Conservation (phyloP, 2,113 vertebrate species). For the Rhagologus leucostigma region DNA sequence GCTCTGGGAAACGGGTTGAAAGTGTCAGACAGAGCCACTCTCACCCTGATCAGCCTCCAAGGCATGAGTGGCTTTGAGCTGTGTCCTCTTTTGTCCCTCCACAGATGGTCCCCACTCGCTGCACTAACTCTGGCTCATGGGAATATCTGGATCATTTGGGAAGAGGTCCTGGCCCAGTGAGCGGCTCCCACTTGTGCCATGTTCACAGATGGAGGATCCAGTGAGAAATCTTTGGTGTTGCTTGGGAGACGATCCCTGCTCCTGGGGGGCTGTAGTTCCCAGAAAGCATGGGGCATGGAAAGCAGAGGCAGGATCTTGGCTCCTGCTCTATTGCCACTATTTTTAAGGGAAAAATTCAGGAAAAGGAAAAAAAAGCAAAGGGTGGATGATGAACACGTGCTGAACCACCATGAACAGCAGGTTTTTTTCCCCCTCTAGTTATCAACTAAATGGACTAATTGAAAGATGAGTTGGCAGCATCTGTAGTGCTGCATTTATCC, state of each 20-base stretch:
- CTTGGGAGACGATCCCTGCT: not conserved
- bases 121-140: too few species aligned
- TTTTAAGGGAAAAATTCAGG: not conserved
- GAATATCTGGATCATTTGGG: not conserved
- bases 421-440: not conserved
- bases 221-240: not conserved
- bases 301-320: not conserved
- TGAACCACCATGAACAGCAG: not conserved
- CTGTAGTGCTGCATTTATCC: not conserved
- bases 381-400: not conserved
- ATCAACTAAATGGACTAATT: not conserved
- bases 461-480: not conserved
- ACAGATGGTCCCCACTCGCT: too few species aligned
- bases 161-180: not conserved
- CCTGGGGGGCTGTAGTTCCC: rapidly evolving
- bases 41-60: not conserved
- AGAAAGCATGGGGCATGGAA: not conserved
- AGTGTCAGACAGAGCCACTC: not conserved
- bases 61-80: not conserved
- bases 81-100: not conserved
- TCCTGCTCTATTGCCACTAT: not conserved
- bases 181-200: not conserved
- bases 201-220: not conserved
- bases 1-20: not conserved
- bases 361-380: not conserved